Percentiles rank a stretch among this genome's conserved stretches.
Conservation (phyloP, 30 jellyfish, hydroid and myxozoan species). For the Rhopilema esculentum region DNA sequence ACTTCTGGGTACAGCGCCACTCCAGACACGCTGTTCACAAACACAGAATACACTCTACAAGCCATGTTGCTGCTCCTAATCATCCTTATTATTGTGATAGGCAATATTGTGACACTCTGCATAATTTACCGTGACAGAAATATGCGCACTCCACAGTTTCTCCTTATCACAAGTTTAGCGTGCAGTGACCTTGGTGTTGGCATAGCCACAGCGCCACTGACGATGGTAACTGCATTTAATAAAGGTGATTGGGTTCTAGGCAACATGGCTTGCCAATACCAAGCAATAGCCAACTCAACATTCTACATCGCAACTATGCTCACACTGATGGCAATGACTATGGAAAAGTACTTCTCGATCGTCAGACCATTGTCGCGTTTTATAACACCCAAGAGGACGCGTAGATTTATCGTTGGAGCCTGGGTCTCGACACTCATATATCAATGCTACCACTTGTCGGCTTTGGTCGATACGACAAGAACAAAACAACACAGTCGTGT, state of each 20-base stretch:
- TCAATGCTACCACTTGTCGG: conserved; percentile 65
- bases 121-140: conserved; percentile 26
- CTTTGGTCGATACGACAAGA: conserved; percentile 48
- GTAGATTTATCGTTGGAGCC: conserved; percentile 1
- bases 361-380: conserved; percentile 73
- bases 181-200: conserved; percentile 62
- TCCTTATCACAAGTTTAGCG: conserved; percentile 57
- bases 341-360: conserved; percentile 71
- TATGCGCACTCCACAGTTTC: conserved; percentile 69
- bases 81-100: conserved; percentile 16
- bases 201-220: conserved; percentile 45
- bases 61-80: conserved; percentile 19
- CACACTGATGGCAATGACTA: conserved; percentile 62
- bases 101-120: conserved; percentile 15
- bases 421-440: conserved; percentile 52
- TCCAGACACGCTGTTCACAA: conserved; percentile 20
- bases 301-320: conserved; percentile 55
- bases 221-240: conserved; percentile 37
- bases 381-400: conserved; percentile 42
- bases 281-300: conserved; percentile 53
- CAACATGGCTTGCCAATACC: conserved; percentile 39
- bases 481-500: conserved; percentile 63
- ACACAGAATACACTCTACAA: conserved; percentile 13
- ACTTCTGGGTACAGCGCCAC: conserved; percentile 26
- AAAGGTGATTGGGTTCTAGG: conserved; percentile 72